Evolutionary conservation across 2,888 invertebrate genomes (phyloP), one percentile per base, ranked within the genome.

Genomic region (Coleophora flavipennella): DNA sequence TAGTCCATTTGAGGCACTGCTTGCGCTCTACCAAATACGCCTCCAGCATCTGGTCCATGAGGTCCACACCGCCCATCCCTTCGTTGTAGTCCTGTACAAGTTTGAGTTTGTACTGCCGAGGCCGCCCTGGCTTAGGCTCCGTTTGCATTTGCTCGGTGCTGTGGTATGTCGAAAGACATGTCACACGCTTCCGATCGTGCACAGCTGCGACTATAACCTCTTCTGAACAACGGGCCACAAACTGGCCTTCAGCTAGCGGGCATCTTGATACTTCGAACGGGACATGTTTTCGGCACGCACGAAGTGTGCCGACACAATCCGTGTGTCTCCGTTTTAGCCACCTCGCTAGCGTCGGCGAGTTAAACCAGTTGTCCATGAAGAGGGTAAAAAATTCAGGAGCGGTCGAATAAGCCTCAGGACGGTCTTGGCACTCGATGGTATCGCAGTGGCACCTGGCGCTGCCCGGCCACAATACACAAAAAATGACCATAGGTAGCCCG

Each of bases 271-370:
- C 10, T 14, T 20, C 34, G 25, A 34, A 25, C n/a, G 34, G 34
- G 8, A 46, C 39, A 25, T 46, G 11, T n/a, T 10, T 13, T 29
- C 44, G 42, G 9, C 35, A 12, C 8, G 31, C 3, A 0, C 42
- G 33, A 8, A 51, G 35, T n/a, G 44, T 43, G 31, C 44, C 50
- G 7, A 51, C 43, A 13, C 43, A 42, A 29, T 51, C 51, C 3
- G 47, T 47, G 25, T 34, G 33, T n/a, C 42, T 40, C 12, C 36
- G 38, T 36, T 47, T 47, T 9, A 47, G 38, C 31, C 31, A 44
- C 31, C 44, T 33, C 8, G 44, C 44, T 6, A 44, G 39, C 20
- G 36, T 29, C 14, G 44, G 42, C 28, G 44, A 41, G 20, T 41
- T 43, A 25, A 37, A 41, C 42, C 40, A 44, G 25, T 44, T 42